These are phyloP conservation scores for Macrobrachium rosenbergii DNA, from an alignment of 1,140 invertebrate species.

Conservation along the genomic window DNA sequence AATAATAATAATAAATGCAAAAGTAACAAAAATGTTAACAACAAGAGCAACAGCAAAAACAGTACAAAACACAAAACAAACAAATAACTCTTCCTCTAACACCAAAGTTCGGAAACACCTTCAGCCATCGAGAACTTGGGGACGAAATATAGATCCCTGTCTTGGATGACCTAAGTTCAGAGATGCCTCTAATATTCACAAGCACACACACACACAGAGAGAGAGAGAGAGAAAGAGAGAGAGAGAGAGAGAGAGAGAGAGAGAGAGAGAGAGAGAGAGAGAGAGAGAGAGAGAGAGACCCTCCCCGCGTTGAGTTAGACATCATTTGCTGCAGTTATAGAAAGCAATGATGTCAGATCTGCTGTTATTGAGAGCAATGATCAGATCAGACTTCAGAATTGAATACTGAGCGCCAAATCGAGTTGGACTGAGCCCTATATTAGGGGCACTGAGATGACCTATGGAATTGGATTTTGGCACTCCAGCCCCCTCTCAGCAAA, in stretches of 20 bases:
- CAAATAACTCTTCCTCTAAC: not conserved
- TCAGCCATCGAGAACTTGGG: not conserved
- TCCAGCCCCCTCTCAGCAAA: no score
- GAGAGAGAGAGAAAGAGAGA: conserved; percentile 1
- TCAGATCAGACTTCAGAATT: no score
- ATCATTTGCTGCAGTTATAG: no score
- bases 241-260: conserved; percentile 3
- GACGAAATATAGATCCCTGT: no score
- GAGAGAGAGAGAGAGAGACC: conserved; percentile 18
- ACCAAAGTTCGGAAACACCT: not conserved
- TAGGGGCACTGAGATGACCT: no score
- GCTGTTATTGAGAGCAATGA: no score
- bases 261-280: conserved; percentile 20
- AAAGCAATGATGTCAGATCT: no score
- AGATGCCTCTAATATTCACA: not conserved
- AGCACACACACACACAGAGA: not conserved
- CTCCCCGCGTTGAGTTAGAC: not conserved
- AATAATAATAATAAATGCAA: no score
- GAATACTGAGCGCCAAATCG: no score
- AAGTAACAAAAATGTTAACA: no score
- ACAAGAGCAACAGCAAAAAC: not conserved
- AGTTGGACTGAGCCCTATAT: no score
- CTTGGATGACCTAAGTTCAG: not conserved
- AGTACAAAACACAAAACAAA: not conserved
- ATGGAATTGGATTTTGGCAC: no score